Percentiles rank a stretch among this genome's conserved stretches.
phyloP scores from a whole-genome alignment of 1,140 invertebrate species.

The Chrysopa pallens region DNA sequence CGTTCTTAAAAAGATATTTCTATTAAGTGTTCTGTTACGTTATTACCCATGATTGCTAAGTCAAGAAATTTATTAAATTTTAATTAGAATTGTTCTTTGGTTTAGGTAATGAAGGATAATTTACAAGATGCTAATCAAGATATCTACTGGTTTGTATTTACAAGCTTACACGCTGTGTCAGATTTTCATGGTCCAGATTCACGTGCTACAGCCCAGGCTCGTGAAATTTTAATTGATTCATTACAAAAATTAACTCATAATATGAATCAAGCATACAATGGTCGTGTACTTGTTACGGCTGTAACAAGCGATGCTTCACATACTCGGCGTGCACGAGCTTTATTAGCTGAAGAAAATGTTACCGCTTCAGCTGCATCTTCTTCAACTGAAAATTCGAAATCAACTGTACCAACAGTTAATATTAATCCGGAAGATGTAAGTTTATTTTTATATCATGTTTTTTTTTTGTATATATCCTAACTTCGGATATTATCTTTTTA shows the following conservation, averaged over 20 bases:
- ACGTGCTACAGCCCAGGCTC: slow-evolving; percentile 42
- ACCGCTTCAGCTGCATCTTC: too few species aligned
- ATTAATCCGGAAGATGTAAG: too few species aligned
- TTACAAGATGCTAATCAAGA: slow-evolving; percentile 35
- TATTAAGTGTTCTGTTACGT: slow-evolving; percentile 7
- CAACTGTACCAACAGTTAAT: too few species aligned
- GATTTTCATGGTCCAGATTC: slow-evolving; percentile 50
- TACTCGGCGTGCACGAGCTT: slow-evolving; percentile 23
- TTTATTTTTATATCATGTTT: too few species aligned
- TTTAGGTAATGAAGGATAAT: slow-evolving; percentile 1
- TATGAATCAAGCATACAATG: slow-evolving; percentile 44
- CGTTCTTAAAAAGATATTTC: slow-evolving; percentile 14
- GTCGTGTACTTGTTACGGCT: slow-evolving; percentile 41
- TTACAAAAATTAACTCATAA: slow-evolving; percentile 33
- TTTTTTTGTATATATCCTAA: too few species aligned
- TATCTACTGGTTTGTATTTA: slow-evolving; percentile 45
- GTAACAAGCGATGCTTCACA: slow-evolving; percentile 46
- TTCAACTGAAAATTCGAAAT: too few species aligned
- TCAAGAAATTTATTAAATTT: too few species aligned
- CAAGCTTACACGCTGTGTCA: slow-evolving; percentile 36
- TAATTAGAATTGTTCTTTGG: slow-evolving; percentile 3
- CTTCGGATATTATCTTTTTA: too few species aligned
- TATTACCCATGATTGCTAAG: slow-evolving; percentile 1
- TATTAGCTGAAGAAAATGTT: slow-evolving; percentile 4
- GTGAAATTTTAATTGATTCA: slow-evolving; percentile 37